Percentiles rank a stretch among this genome's conserved stretches.
Conservation (phyloP, 1,140 invertebrate genomes). For the Penaeus chinensis region DNA sequence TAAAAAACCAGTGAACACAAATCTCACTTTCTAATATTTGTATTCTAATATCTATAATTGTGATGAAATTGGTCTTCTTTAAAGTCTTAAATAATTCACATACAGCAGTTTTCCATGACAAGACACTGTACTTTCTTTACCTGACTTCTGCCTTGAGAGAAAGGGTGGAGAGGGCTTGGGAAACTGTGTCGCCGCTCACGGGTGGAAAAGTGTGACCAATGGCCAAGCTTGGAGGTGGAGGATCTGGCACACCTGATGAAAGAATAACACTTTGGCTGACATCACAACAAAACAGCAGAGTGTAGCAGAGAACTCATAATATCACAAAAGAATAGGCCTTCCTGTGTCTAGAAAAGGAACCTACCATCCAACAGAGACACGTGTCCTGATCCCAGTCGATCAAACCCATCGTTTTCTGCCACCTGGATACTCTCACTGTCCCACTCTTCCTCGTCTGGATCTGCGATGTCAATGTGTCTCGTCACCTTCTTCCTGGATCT, state of each 20-base stretch:
- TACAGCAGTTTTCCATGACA: no score
- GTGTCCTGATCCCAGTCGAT: not conserved
- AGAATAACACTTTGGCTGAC: not conserved
- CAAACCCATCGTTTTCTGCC: slow-evolving; percentile 9
- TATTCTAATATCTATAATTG: no score
- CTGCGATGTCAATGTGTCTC: slow-evolving; percentile 28
- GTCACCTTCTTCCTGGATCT: slow-evolving; percentile 30
- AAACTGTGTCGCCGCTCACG: not conserved
- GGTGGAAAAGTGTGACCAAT: not conserved
- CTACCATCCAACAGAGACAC: slow-evolving; percentile 29
- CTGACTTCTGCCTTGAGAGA: slow-evolving; percentile 8
- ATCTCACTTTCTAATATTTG: no score
- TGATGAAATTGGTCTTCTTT: no score
- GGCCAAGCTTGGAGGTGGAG: slow-evolving; percentile 13
- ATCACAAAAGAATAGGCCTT: no score
- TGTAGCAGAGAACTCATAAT: no score
- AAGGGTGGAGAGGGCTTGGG: slow-evolving; percentile 7
- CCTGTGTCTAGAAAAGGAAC: not conserved
- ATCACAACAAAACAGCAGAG: no score
- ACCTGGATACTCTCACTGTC: slow-evolving; percentile 21
- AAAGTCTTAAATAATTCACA: no score
- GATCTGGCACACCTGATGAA: not conserved
- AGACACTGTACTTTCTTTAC: not conserved
- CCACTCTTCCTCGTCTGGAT: not conserved
- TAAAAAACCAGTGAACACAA: no score